These are phyloP conservation scores for Trochalopteron elliotii DNA, from an alignment of 2,113 vertebrate species.

Conservation along the genomic window DNA sequence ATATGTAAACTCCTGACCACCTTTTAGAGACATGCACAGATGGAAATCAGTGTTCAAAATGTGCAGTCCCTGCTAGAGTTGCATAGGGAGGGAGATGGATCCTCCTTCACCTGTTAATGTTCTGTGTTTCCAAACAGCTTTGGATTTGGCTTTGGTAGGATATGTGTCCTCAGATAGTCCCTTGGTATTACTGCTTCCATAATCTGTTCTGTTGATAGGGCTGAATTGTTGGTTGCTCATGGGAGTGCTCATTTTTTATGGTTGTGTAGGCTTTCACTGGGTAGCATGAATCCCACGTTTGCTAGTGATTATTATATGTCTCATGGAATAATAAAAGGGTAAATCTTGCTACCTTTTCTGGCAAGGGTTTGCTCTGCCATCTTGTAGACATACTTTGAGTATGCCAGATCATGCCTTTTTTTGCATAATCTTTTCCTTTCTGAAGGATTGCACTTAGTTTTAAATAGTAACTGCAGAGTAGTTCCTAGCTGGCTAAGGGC, in stretches of 20 bases:
- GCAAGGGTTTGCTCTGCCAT: background rate
- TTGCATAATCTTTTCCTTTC: background rate
- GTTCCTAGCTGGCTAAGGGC: background rate
- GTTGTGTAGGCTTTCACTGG: background rate
- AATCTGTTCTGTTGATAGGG: background rate
- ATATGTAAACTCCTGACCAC: background rate
- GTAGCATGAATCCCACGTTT: background rate
- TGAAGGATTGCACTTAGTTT: background rate
- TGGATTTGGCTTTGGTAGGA: background rate
- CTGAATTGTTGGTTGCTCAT: background rate
- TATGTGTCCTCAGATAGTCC: background rate
- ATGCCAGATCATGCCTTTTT: background rate
- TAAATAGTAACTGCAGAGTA: background rate
- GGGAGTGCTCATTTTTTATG: background rate
- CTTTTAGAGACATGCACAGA: background rate
- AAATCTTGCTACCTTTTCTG: background rate
- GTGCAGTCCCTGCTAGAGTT: background rate
- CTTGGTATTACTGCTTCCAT: background rate
- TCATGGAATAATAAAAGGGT: background rate
- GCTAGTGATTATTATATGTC: background rate
- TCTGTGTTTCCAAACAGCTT: background rate
- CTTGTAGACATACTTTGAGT: background rate
- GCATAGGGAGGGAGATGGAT: fast-evolving
- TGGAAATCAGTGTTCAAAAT: background rate
- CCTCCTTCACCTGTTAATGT: background rate